Base-by-base conservation (phyloP, 2,113 vertebrate genomes). In the Chionis minor region DNA sequence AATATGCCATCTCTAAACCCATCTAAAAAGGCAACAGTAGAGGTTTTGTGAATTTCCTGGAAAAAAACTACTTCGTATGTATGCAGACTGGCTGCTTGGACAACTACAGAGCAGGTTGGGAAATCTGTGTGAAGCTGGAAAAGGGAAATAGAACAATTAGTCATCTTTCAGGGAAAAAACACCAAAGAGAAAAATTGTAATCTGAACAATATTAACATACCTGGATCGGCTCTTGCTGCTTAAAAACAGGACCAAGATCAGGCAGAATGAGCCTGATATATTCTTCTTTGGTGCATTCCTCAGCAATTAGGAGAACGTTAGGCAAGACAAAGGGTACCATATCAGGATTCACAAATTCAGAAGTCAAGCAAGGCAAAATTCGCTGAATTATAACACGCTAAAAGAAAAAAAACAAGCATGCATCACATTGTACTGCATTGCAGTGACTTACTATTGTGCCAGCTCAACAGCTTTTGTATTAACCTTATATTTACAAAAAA, bases 261-360 rank as follows among this genome's bases (percentile, higher is more conserved):
- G 99, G 99, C 71, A 99, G 87, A 96, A 99, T 98, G 78, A 99
- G 98, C 63, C 98, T 99, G 28, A 99, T 10, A 24, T 99, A 99
- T 81, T 99, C 99, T 81, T 99, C 99, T 98, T 99, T 99, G 95
- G 99, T 99, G 96, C 99, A 99, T 72, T 99, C 99, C 86, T 99
- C 99, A 8, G 99, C 99, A 81, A 99, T 99, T 15, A 99, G 98
- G 87, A 99, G 98, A 96, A 99, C 99, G 3, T 99, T 99, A 83
- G 99, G 99, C 88, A 99, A 97, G 91, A 99, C 99, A 80, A 99
- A 99, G 61, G 99, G 99, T 88, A 99, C 99, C 99, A 99, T 99
- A 94, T 99, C 99, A 33, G 99, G 99, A 95, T 99, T 99, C 92
- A 99, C 98, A 91, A 99, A 99, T 96, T 99, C 99, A 1, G 99